Evolutionary conservation across 2,888 invertebrate species (phyloP).

Genomic region (Clivina fossor): DNA sequence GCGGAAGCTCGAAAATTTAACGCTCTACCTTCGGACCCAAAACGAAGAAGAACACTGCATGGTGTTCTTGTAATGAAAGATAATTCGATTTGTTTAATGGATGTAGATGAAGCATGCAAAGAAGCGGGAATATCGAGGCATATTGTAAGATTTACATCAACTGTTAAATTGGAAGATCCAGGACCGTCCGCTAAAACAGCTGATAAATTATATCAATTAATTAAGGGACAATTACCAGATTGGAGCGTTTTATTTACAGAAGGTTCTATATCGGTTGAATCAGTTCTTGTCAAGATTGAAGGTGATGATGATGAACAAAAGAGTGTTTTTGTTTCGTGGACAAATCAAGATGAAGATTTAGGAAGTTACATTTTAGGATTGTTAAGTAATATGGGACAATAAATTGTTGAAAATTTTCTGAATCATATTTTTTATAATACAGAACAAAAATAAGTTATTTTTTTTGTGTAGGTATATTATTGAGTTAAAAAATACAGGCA

Average conservation of each 20-base stretch:
- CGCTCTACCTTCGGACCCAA: slow-evolving; percentile 83
- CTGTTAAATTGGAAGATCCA: slow-evolving; percentile 77
- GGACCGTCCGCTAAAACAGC: slow-evolving; percentile 77
- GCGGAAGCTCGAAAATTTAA: slow-evolving; percentile 80
- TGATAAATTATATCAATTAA: slow-evolving; percentile 72
- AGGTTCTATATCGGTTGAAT: slow-evolving; percentile 84
- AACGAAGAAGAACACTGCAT: slow-evolving; percentile 82
- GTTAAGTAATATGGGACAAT: slow-evolving; percentile 70
- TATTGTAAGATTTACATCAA: slow-evolving; percentile 74
- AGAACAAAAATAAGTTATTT: too few species aligned
- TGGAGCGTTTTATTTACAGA: slow-evolving; percentile 79
- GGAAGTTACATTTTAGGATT: slow-evolving; percentile 86
- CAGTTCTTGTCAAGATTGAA: slow-evolving; percentile 89
- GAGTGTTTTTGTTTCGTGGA: slow-evolving; percentile 91
- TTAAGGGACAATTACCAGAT: slow-evolving; percentile 77
- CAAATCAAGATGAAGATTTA: slow-evolving; percentile 92
- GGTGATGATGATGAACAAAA: slow-evolving; percentile 83
- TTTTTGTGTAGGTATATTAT: too few species aligned
- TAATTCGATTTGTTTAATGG: slow-evolving; percentile 81
- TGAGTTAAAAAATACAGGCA: too few species aligned
- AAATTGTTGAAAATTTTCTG: too few species aligned
- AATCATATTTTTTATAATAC: too few species aligned
- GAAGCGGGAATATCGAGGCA: slow-evolving; percentile 69
- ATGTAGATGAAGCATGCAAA: slow-evolving; percentile 84
- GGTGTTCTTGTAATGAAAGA: slow-evolving; percentile 90